Conservation (phyloP, 1,140 invertebrate species). For the Atta colombica region DNA sequence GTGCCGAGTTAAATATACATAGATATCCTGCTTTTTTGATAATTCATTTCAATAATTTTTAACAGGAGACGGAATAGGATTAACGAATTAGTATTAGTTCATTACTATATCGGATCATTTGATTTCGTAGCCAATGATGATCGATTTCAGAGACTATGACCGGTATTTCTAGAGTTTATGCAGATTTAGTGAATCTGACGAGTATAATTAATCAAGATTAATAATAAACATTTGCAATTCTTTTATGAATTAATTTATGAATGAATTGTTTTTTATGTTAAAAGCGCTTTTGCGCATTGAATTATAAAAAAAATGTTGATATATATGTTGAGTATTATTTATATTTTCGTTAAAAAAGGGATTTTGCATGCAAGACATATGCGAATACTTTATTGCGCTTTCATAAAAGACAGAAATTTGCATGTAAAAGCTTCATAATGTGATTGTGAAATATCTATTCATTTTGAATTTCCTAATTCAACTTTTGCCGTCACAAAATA, state of each 20-base stretch:
- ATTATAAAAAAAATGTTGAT: conserved; percentile 17
- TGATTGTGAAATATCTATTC: conserved; percentile 21
- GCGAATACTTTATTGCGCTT: conserved; percentile 7
- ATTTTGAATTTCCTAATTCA: conserved; percentile 9
- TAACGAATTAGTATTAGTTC: conserved; percentile 44
- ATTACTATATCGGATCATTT: conserved; percentile 28
- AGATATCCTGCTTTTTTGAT: conserved; percentile 43
- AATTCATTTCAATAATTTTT: conserved; percentile 55
- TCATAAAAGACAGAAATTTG: conserved; percentile 24
- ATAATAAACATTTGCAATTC: neutral
- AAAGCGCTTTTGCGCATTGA: neutral
- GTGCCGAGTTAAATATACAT: conserved; percentile 22
- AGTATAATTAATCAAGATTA: conserved; percentile 42
- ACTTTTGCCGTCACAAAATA: neutral
- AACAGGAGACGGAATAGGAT: conserved; percentile 31
- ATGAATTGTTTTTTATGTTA: conserved; percentile 11
- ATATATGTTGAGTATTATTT: neutral
- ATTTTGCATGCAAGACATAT: conserved; percentile 33
- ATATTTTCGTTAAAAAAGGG: conserved; percentile 22
- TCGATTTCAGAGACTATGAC: conserved; percentile 29
- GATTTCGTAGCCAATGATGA: conserved; percentile 21
- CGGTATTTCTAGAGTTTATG: neutral
- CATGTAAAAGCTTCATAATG: conserved; percentile 25
- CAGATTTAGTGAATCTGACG: conserved; percentile 9
- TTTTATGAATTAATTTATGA: conserved; percentile 18